phyloP scores from a whole-genome alignment of 1,140 invertebrate genomes.

The Thrips palmi region DNA sequence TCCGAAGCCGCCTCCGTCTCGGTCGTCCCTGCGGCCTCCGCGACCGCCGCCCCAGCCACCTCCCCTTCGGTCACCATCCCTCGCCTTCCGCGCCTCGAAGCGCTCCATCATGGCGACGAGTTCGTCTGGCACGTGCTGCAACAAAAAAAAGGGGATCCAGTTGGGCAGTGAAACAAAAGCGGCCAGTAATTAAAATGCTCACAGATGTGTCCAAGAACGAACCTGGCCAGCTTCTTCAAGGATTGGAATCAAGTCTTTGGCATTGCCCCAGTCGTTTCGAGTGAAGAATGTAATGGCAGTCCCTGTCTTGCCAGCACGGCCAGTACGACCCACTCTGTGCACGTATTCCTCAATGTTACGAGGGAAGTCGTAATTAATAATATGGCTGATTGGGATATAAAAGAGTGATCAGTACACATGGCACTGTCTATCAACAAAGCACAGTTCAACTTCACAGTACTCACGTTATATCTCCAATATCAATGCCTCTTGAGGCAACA shows the following conservation, averaged over 20 bases:
- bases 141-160: constrained; percentile 10
- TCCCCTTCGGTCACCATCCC: constrained; percentile 27
- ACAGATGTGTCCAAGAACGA: not conserved
- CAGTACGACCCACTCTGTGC: constrained; percentile 72
- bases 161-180: not conserved
- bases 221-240: constrained; percentile 52
- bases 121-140: constrained; percentile 45
- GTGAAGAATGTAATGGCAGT: constrained; percentile 67
- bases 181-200: not conserved
- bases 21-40: constrained; percentile 20
- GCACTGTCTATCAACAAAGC: not conserved
- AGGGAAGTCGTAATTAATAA: constrained; percentile 82
- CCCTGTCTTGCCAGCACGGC: constrained; percentile 67
- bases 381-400: constrained; percentile 31
- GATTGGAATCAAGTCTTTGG: constrained; percentile 64
- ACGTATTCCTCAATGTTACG: constrained; percentile 83
- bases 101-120: constrained; percentile 47
- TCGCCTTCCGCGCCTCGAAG: constrained; percentile 40
- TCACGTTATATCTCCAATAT: constrained; percentile 81
- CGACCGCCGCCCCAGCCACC: constrained; percentile 14
- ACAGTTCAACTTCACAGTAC: constrained; percentile 21
- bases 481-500: constrained; percentile 78
- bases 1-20: constrained; percentile 19
- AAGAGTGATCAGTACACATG: constrained; percentile 9
- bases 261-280: constrained; percentile 56